Percentiles rank a stretch among this genome's conserved stretches.
Conservation (phyloP, 2,113 vertebrate species). For the Andinoacara biseriatus region DNA sequence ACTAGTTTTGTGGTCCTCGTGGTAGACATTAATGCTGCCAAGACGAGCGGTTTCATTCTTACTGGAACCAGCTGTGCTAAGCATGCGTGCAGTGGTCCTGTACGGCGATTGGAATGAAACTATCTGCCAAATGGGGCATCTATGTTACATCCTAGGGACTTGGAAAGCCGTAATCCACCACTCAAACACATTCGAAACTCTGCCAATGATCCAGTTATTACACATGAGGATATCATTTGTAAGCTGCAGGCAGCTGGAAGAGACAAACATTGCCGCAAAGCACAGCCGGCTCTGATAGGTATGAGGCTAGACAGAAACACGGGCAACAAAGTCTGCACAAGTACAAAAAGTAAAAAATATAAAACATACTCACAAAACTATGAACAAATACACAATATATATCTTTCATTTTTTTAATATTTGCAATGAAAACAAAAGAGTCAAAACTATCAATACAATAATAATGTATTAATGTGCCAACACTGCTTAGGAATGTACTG, state of each 20-base stretch:
- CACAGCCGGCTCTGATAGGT: not conserved
- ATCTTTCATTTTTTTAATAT: not conserved
- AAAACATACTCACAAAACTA: not conserved
- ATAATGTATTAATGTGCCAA: no score
- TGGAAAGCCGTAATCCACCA: constrained; percentile 39
- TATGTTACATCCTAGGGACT: constrained; percentile 17
- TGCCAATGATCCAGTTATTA: constrained; percentile 53
- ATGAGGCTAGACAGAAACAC: not conserved
- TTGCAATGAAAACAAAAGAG: fast-evolving
- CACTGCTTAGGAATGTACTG: no score
- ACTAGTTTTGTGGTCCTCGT: constrained; percentile 22
- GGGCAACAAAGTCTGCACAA: not conserved
- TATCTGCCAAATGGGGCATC: constrained; percentile 39
- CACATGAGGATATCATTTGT: constrained; percentile 35
- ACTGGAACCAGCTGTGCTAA: not conserved
- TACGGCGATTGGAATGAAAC: constrained; percentile 32
- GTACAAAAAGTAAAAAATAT: not conserved
- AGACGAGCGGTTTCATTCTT: constrained; percentile 30
- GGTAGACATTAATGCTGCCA: not conserved
- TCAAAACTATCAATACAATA: no score
- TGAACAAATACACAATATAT: not conserved
- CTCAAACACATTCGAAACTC: constrained; percentile 46
- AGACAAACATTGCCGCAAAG: constrained; percentile 5
- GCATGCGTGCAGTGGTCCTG: not conserved
- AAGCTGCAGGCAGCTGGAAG: constrained; percentile 16